Evolutionary conservation across 2,888 invertebrate species (phyloP).

Genomic region (Drosophila recens): DNA sequence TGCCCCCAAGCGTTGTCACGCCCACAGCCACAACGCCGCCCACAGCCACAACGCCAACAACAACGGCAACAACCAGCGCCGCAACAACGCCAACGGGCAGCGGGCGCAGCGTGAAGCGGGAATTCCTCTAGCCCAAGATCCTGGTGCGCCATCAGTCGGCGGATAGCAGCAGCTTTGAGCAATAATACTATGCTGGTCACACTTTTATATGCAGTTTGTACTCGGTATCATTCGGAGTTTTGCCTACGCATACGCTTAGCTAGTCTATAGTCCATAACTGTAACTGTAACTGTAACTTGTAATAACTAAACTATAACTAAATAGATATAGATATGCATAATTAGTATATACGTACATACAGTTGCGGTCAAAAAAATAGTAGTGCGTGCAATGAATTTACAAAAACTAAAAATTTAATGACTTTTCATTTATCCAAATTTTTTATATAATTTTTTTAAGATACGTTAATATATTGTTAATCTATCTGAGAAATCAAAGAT

Average conservation of each 20-base stretch:
- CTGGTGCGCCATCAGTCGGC: slow-evolving; percentile 85
- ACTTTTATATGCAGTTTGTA: slow-evolving; percentile 1
- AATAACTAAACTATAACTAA: not conserved
- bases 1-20: slow-evolving; percentile 27
- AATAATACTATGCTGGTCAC: slow-evolving; percentile 23
- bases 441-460: too few relatives aligned
- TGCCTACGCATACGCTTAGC: slow-evolving; percentile 70
- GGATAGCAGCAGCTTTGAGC: slow-evolving; percentile 79
- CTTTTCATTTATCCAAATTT: too few relatives aligned
- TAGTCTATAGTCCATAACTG: slow-evolving; percentile 49
- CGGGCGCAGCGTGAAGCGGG: slow-evolving; percentile 82
- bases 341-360: too few relatives aligned
- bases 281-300: slow-evolving; percentile 16
- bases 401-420: too few relatives aligned
- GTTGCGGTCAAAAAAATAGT: too few relatives aligned
- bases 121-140: slow-evolving; percentile 86
- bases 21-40: slow-evolving; percentile 44
- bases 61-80: slow-evolving; percentile 48
- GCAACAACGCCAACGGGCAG: slow-evolving; percentile 71
- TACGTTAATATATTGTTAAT: too few relatives aligned
- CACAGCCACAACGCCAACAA: slow-evolving; percentile 23
- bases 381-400: too few relatives aligned
- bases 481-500: too few relatives aligned
- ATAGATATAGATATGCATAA: slow-evolving; percentile 20
- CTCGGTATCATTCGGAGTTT: slow-evolving; percentile 30